Conservation (phyloP, 2,888 invertebrate species). For the Biston betularia region DNA sequence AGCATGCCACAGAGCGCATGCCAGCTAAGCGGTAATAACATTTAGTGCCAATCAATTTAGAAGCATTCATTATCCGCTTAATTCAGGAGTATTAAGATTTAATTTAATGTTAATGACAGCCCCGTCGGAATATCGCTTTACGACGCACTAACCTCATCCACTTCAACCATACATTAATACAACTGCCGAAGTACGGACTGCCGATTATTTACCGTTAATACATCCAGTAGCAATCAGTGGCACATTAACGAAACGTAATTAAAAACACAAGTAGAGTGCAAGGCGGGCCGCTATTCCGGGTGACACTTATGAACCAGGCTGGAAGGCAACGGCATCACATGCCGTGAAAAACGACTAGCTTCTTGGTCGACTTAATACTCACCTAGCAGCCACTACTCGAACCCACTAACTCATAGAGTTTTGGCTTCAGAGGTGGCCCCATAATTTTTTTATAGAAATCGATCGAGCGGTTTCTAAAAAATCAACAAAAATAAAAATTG, state of each 20-base stretch:
- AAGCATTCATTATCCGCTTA: constrained; percentile 10
- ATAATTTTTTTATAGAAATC: too few species aligned
- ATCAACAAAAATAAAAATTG: too few species aligned
- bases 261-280: constrained; percentile 81
- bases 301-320: constrained; percentile 78
- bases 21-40: constrained; percentile 12
- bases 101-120: constrained; percentile 22
- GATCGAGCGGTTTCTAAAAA: too few species aligned
- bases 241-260: constrained; percentile 66
- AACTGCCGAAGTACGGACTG: constrained; percentile 1
- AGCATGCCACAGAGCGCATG: not conserved
- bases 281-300: constrained; percentile 70
- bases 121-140: constrained; percentile 5
- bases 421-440: too few species aligned
- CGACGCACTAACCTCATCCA: constrained; percentile 20
- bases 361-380: constrained; percentile 29
- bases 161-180: constrained; percentile 15
- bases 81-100: constrained; percentile 22
- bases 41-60: constrained; percentile 25
- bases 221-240: constrained; percentile 47
- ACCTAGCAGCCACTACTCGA: constrained; percentile 25
- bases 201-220: constrained; percentile 39
- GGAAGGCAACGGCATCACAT: constrained; percentile 57
- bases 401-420: constrained; percentile 27
- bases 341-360: constrained; percentile 61